These are phyloP conservation scores for Drosophila mettleri DNA, from an alignment of 2,888 invertebrate species.

Conservation along the genomic window DNA sequence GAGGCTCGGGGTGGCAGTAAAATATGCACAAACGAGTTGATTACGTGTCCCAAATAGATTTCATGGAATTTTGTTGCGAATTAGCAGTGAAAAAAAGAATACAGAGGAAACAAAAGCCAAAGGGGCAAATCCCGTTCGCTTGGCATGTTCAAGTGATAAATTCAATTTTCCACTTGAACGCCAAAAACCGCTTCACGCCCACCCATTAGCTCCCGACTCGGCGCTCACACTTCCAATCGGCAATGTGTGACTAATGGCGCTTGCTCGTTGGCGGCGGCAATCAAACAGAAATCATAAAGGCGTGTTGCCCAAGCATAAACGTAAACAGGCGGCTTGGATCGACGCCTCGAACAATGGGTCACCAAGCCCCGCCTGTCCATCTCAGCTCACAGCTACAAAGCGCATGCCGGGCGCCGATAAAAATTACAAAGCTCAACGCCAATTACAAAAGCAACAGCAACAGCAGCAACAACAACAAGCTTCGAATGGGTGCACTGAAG, in stretches of 20 bases:
- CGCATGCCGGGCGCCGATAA: constrained; percentile 73
- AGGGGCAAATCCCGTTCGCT: constrained; percentile 45
- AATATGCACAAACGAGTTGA: constrained; percentile 78
- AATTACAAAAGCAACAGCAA: constrained; percentile 12
- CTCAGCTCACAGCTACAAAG: constrained; percentile 16
- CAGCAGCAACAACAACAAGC: constrained; percentile 7
- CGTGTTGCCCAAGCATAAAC: constrained; percentile 79
- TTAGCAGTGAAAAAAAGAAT: constrained; percentile 51
- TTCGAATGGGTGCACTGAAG: constrained; percentile 61
- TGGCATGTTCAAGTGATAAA: constrained; percentile 80
- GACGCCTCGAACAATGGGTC: constrained; percentile 56
- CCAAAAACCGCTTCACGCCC: constrained; percentile 43
- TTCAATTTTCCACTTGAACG: constrained; percentile 80
- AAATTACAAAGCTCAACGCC: constrained; percentile 57
- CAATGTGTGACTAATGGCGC: constrained; percentile 77
- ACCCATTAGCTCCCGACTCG: background rate
- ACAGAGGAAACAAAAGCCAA: constrained; percentile 25
- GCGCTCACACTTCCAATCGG: background rate
- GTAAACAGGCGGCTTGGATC: constrained; percentile 47
- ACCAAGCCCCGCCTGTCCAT: constrained; percentile 4
- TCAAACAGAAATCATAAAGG: constrained; percentile 81
- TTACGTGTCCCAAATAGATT: constrained; percentile 78
- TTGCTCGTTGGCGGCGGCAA: constrained; percentile 70
- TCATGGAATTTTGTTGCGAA: constrained; percentile 57
- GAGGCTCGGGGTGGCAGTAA: constrained; percentile 21